Evolutionary conservation across 2,113 vertebrate genomes (phyloP).

Genomic region (Myodes glareolus): DNA sequence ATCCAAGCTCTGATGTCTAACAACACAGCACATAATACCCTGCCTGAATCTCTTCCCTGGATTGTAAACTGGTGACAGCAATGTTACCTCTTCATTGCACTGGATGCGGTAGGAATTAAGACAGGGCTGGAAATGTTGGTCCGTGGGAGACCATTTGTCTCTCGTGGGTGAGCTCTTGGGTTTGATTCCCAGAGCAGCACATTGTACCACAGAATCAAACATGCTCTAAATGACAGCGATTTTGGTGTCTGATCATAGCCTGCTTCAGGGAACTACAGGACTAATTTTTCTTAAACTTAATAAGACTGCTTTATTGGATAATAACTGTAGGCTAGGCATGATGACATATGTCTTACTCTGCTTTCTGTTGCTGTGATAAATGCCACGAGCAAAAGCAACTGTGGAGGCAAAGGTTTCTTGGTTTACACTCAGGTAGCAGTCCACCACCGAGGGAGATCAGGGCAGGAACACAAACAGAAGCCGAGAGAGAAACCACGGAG

Average conservation of each 20-base stretch:
- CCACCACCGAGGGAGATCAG: background rate
- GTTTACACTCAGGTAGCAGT: background rate
- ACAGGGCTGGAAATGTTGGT: background rate
- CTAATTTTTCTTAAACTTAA: background rate
- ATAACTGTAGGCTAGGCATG: background rate
- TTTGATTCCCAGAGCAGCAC: background rate
- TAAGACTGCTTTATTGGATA: background rate
- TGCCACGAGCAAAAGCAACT: background rate
- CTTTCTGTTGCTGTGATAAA: background rate
- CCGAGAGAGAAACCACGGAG: background rate
- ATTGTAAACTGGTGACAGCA: background rate
- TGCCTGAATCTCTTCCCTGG: background rate
- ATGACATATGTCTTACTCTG: too few relatives aligned
- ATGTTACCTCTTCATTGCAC: background rate
- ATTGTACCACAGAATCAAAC: background rate
- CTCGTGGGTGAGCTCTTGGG: background rate
- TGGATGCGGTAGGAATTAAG: background rate
- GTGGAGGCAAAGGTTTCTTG: background rate
- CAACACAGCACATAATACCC: background rate
- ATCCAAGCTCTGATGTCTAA: background rate
- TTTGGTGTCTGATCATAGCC: background rate
- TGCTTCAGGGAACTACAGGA: background rate
- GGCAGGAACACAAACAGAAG: background rate
- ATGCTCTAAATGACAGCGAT: background rate
- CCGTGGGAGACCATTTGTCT: background rate